Evolutionary conservation across 2,888 invertebrate genomes (phyloP), one percentile per base, ranked within the genome.

Genomic region (Halocaridina rubra): DNA sequence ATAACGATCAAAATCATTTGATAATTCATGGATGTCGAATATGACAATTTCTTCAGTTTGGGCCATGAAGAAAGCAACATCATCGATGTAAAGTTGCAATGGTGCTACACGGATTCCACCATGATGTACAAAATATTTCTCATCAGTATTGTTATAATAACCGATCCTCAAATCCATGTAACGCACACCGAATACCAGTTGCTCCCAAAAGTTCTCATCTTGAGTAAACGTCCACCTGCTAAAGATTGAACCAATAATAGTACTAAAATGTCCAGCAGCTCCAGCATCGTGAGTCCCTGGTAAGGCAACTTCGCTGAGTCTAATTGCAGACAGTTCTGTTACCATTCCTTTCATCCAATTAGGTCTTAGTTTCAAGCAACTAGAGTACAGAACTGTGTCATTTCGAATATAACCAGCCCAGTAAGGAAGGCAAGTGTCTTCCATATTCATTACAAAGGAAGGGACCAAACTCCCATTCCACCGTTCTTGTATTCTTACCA

Each of bases 21-120:
- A 96, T 91, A 96, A 96, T 86, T 95, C 94, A 89, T 96, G 96
- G 69, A 97, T 95, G 90, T 97, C 96, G 74, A 97, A 91, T 86
- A 97, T 93, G 16, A 89, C 88, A 7, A 89, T 87, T 86, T 93
- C 92, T 13, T 92, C 93, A 0, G 96, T 94, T 64, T 92, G 91
- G 89, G 93, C 92, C 71, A 95, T 91, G 91, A 96, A 96, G 61
- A 92, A 92, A 89, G 93, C 93, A 13, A 96, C 93, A 90, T 96
- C 94, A 89, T 92, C 92, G 0, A 89, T 32, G 5, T 89, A 88
- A 10, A 85, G 74, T 10, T 74, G 59, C 4, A 89, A 78, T 0
- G 89, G 86, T 8, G 87, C 80, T 64, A 88, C 88, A 22, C 85
- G 46, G 22, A 89, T 81, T 8, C 84, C 81, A 19, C 87, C 89